phyloP scores from a whole-genome alignment of 1,140 invertebrate species.

The Ganaspis sp. region DNA sequence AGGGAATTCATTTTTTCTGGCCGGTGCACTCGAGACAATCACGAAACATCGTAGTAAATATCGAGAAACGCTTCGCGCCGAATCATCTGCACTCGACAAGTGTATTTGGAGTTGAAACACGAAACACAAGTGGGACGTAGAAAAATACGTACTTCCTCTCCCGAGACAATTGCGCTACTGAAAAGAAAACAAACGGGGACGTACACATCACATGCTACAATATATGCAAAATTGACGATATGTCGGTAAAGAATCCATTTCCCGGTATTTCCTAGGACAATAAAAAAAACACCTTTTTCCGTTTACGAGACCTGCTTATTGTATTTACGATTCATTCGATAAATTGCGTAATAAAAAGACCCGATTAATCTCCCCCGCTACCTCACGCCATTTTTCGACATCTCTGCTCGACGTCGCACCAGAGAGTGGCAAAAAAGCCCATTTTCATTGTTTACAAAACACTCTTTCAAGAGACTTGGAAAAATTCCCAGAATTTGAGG shows the following conservation, averaged over 20 bases:
- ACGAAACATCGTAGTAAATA: slow-evolving; percentile 19
- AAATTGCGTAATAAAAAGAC: slow-evolving; percentile 21
- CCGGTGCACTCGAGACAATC: slow-evolving; percentile 9
- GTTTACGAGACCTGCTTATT: slow-evolving; percentile 5
- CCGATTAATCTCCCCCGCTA: slow-evolving; percentile 8
- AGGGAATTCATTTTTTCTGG: slow-evolving; percentile 43
- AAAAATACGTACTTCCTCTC: slow-evolving; percentile 29
- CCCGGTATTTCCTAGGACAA: neutral
- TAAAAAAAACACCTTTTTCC: neutral
- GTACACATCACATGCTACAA: slow-evolving; percentile 21
- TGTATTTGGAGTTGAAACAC: slow-evolving; percentile 7
- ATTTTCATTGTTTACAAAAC: slow-evolving; percentile 27
- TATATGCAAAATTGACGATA: neutral
- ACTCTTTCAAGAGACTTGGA: slow-evolving; percentile 7
- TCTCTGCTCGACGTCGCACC: slow-evolving; percentile 3
- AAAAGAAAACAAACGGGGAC: slow-evolving; percentile 27
- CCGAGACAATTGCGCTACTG: slow-evolving; percentile 26
- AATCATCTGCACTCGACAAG: slow-evolving; percentile 19
- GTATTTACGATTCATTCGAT: slow-evolving; percentile 12
- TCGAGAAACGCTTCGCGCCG: slow-evolving; percentile 5
- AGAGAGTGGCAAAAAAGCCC: slow-evolving; percentile 4
- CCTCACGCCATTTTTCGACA: neutral
- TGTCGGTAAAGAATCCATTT: neutral
- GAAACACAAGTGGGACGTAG: slow-evolving; percentile 17
- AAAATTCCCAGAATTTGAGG: slow-evolving; percentile 18